Conservation (phyloP, 2,888 invertebrate species). For the Chrysomela aeneicollis region DNA sequence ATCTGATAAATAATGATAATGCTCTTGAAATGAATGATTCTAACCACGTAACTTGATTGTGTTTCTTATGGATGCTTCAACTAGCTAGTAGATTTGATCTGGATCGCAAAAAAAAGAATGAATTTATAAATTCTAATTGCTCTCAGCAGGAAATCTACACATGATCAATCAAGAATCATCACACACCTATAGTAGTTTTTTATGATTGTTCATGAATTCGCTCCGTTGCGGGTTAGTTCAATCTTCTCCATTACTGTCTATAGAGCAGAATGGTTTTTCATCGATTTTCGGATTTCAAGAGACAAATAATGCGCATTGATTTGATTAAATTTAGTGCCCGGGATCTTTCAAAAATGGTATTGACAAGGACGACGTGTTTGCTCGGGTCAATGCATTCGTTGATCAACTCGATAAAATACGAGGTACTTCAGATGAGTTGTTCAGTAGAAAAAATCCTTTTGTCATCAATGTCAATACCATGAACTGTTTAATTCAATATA, state of each 20-base stretch:
- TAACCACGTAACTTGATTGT: background rate
- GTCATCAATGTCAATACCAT: no score
- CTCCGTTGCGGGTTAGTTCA: background rate
- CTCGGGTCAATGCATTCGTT: constrained; percentile 31
- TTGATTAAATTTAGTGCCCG: constrained; percentile 40
- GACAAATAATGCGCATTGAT: constrained; percentile 38
- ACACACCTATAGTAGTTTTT: constrained; percentile 9
- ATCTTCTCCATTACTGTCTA: background rate
- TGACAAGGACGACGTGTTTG: constrained; percentile 32
- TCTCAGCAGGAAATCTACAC: background rate
- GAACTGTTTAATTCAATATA: no score
- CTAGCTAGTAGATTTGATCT: background rate
- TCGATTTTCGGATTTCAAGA: constrained; percentile 9
- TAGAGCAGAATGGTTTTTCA: constrained; percentile 18
- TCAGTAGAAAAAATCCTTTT: background rate
- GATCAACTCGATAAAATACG: background rate
- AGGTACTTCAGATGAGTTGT: background rate
- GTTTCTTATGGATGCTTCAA: background rate
- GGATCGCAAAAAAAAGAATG: background rate
- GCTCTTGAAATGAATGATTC: background rate
- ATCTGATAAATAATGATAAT: no score
- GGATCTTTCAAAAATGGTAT: constrained; percentile 39
- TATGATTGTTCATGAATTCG: constrained; percentile 5
- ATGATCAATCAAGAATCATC: background rate
- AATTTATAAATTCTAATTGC: background rate